phyloP scores from a whole-genome alignment of 1,140 invertebrate species.

The Cotesia glomerata region DNA sequence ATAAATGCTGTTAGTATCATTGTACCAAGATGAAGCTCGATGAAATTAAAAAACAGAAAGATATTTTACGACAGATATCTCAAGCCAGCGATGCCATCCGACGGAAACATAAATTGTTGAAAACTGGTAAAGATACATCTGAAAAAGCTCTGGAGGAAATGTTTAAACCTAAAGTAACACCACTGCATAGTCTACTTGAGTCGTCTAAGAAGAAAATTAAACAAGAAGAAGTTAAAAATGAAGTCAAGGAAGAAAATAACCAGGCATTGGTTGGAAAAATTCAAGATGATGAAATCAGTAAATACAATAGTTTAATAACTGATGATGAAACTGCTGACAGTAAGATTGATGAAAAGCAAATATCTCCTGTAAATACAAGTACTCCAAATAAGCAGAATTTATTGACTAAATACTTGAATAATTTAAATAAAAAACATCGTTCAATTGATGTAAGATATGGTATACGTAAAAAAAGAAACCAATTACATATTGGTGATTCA shows the following conservation, averaged over 20 bases:
- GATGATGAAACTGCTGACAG: too few species aligned
- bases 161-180: constrained; percentile 25
- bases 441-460: too few species aligned
- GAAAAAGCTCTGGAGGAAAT: constrained; percentile 19
- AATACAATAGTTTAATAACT: too few species aligned
- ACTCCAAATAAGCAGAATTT: too few species aligned
- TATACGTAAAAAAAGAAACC: constrained; percentile 1
- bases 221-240: too few species aligned
- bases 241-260: too few species aligned
- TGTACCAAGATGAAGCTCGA: background rate
- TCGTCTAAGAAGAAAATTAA: background rate
- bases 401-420: too few species aligned
- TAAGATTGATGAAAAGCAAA: too few species aligned
- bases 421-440: too few species aligned
- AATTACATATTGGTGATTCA: constrained; percentile 13
- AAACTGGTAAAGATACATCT: constrained; percentile 1
- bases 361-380: too few species aligned
- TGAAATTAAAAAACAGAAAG: constrained; percentile 8
- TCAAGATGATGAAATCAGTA: too few species aligned
- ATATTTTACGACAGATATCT: constrained; percentile 24
- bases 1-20: background rate
- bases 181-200: constrained; percentile 18
- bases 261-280: too few species aligned
- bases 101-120: constrained; percentile 31
- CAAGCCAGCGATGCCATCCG: constrained; percentile 31